phyloP scores from a whole-genome alignment of 2,888 invertebrate species.

The Mongoloraphidia duomilia region DNA sequence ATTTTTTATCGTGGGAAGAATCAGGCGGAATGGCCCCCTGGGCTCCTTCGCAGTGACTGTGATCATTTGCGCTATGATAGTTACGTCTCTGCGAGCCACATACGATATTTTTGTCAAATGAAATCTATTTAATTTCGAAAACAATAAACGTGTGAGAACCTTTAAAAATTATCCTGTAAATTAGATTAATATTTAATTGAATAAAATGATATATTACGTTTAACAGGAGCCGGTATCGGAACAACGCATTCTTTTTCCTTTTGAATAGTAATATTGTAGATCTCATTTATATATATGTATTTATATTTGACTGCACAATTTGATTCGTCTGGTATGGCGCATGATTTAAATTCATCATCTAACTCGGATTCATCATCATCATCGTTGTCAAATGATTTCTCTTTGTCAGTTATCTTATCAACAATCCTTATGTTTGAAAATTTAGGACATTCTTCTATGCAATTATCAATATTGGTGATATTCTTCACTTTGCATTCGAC shows the following conservation, averaged over 20 bases:
- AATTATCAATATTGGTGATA: slow-evolving; percentile 20
- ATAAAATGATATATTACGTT: slow-evolving; percentile 17
- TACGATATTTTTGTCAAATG: too few relatives aligned
- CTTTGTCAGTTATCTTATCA: slow-evolving; percentile 20
- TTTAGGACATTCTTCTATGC: slow-evolving; percentile 21
- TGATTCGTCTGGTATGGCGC: slow-evolving; percentile 27
- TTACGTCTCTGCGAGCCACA: too few relatives aligned
- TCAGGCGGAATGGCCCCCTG: too few relatives aligned
- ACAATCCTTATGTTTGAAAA: slow-evolving; percentile 23
- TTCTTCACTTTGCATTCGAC: slow-evolving; percentile 49
- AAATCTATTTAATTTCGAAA: background rate
- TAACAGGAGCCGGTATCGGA: slow-evolving; percentile 25
- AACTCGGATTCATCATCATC: slow-evolving; percentile 19
- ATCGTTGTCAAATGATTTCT: slow-evolving; percentile 18
- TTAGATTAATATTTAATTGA: background rate
- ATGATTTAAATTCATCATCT: slow-evolving; percentile 20
- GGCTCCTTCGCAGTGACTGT: too few relatives aligned
- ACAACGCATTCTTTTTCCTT: slow-evolving; percentile 27
- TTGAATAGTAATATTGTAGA: slow-evolving; percentile 28
- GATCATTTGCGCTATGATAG: too few relatives aligned
- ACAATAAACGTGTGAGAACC: background rate
- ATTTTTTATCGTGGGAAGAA: too few relatives aligned
- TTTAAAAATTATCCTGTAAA: background rate
- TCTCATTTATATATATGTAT: slow-evolving; percentile 27
- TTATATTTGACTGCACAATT: slow-evolving; percentile 33